Conservation (phyloP, 2,797 vertebrate genomes). For the Peromyscus nudipes region DNA sequence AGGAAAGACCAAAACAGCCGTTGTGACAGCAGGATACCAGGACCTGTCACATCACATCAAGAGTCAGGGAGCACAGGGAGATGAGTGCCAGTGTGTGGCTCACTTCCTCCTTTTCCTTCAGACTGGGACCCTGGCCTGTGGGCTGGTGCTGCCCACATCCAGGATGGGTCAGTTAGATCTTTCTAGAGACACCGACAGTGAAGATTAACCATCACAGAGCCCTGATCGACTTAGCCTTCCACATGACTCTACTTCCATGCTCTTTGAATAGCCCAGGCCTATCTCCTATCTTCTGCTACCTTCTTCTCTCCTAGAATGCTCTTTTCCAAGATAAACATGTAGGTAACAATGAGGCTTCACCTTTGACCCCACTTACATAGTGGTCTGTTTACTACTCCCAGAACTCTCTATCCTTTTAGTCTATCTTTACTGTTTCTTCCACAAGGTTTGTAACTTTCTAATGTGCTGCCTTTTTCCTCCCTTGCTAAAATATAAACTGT, state of each 20-base stretch:
- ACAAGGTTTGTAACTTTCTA: background rate
- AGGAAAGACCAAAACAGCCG: background rate
- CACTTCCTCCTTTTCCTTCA: too few relatives aligned
- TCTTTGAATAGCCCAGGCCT: background rate
- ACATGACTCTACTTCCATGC: background rate
- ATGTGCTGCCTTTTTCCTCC: background rate
- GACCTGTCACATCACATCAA: background rate
- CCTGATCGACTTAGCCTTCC: background rate
- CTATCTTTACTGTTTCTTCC: background rate
- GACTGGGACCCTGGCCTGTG: too few relatives aligned
- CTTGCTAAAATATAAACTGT: constrained; percentile 18
- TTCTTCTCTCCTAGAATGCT: background rate
- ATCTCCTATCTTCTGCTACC: background rate
- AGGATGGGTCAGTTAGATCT: too few relatives aligned
- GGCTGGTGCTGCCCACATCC: too few relatives aligned
- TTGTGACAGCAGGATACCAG: too few relatives aligned
- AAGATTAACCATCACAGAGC: background rate
- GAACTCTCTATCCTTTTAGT: background rate
- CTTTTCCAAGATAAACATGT: background rate
- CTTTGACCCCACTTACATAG: background rate
- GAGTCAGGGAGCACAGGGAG: background rate
- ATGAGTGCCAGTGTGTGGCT: too few relatives aligned
- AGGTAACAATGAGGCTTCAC: background rate
- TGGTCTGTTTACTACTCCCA: background rate
- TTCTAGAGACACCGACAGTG: background rate